Evolutionary conservation across 2,113 vertebrate species (phyloP), one percentile per base, ranked within the genome.

Genomic region (Grallaria varia): DNA sequence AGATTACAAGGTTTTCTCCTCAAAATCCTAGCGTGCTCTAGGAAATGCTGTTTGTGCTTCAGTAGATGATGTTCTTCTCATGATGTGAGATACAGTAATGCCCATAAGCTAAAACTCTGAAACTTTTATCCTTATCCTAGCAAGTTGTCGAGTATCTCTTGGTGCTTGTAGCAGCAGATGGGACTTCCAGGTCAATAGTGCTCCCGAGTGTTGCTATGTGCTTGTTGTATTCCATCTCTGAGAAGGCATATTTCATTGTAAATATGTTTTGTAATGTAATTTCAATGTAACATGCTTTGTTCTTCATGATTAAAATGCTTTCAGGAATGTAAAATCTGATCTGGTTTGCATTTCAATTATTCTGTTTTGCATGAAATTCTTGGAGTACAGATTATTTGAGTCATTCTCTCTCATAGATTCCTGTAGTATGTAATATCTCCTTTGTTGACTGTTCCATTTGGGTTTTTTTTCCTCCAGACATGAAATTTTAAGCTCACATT

Each of bases 301-400:
- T 89, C n/a, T 95, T 75, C 25, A 23, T 52, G 4, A 55, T 59
- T 68, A 62, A 60, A 64, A 55, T 16, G 49, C 42, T 82, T n/a
- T 55, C 12, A 15, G 74, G 42, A 87, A 78, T 18, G 14, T 52
- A 52, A 89, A 78, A 58, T 44, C 23, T 2, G 4, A 21, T 47
- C n/a, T 52, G 10, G 23, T 66, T 71, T 63, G 42, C 18, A 69
- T 89, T 80, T 53, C 23, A 14, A 19, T 72, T 78, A 18, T 19
- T 82, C 63, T 62, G 73, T 16, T 92, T 80, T 63, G 5, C 63
- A 59, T 9, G 14, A 67, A 42, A 35, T 33, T 60, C 39, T 52
- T 39, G 30, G 33, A 24, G 18, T 44, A 31, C 0, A 0, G 69
- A 33, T 56, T 59, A 28, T 40, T 49, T 77, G 39, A 30, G 13